Conservation (phyloP, 2,797 vertebrate genomes). For the Myotis planiceps region DNA sequence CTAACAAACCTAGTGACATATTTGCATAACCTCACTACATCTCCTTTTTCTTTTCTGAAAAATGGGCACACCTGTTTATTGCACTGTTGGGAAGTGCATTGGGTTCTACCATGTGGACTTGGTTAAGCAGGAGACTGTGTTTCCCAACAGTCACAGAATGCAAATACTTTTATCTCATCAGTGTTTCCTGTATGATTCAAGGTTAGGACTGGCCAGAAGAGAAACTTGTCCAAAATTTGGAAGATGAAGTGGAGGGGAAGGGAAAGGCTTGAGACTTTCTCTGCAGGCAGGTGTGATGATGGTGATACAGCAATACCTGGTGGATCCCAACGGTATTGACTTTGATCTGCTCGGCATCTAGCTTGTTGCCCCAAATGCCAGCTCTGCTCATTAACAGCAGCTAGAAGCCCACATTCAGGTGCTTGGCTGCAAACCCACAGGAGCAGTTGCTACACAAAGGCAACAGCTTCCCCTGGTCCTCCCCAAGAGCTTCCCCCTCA, state of each 20-base stretch:
- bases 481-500: neutral
- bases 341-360: neutral
- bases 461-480: neutral
- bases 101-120: neutral
- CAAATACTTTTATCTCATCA: too few species aligned
- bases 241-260: neutral
- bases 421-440: neutral
- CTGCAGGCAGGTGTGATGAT: neutral
- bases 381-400: neutral
- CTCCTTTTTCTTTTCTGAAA: slow-evolving; percentile 19
- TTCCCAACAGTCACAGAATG: neutral
- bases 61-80: neutral
- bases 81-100: neutral
- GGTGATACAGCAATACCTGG: neutral
- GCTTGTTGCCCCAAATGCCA: neutral
- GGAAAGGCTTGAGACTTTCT: neutral
- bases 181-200: neutral
- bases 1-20: neutral
- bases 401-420: neutral
- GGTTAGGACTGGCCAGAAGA: neutral
- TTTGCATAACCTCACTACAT: neutral
- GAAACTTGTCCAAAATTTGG: neutral
- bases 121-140: neutral
- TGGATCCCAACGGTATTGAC: neutral
- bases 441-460: neutral